Evolutionary conservation across 2,113 vertebrate genomes (phyloP).

Genomic region (Apteryx mantelli): DNA sequence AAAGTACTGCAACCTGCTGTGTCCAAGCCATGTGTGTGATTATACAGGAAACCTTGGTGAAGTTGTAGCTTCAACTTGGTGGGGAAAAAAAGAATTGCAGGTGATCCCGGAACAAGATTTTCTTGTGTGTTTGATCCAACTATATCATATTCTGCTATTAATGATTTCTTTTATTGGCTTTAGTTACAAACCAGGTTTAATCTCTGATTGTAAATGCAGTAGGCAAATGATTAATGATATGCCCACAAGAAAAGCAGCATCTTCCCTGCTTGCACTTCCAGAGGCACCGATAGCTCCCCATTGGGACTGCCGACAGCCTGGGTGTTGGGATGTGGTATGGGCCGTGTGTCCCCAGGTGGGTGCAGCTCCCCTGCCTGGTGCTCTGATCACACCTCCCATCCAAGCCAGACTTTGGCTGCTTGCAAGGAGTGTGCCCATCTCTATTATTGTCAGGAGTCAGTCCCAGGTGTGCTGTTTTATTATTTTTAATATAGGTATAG

Average conservation of each 20-base stretch:
- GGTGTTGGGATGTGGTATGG: too few relatives aligned
- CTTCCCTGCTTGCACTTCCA: neutral
- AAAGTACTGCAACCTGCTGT: neutral
- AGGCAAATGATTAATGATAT: neutral
- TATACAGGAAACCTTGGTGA: neutral
- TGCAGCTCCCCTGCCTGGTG: neutral
- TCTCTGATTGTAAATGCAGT: neutral
- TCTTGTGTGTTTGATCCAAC: neutral
- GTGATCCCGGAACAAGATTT: neutral
- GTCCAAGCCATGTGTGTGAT: neutral
- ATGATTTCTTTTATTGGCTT: neutral
- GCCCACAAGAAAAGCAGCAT: neutral
- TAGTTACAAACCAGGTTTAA: neutral
- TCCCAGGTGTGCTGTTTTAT: too few relatives aligned
- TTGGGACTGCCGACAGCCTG: too few relatives aligned
- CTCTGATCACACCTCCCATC: neutral
- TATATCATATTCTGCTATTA: neutral
- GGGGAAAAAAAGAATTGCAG: neutral
- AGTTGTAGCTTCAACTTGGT: neutral
- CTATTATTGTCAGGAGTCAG: neutral
- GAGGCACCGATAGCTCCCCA: neutral
- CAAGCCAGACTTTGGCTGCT: neutral
- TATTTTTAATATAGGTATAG: too few relatives aligned
- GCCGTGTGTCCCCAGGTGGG: neutral
- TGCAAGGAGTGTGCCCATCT: too few relatives aligned